phyloP scores from a whole-genome alignment of 2,113 vertebrate species.

The Natator depressus region DNA sequence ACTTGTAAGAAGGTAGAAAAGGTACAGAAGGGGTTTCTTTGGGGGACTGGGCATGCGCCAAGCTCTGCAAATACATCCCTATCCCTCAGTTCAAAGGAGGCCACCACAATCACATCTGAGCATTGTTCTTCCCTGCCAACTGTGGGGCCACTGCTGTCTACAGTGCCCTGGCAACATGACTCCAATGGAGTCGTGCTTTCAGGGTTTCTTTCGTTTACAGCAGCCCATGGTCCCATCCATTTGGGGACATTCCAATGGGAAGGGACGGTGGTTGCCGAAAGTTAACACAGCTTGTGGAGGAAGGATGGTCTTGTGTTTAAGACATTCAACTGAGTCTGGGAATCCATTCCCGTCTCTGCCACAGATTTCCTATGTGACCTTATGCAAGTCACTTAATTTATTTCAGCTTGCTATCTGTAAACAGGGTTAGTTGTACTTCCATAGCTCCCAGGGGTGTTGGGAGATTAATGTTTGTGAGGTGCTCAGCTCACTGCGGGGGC shows the following conservation, averaged over 20 bases:
- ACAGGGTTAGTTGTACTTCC: neutral
- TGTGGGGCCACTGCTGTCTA: neutral
- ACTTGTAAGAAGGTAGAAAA: neutral
- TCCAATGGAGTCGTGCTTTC: neutral
- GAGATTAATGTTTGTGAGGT: neutral
- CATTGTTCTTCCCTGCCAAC: neutral
- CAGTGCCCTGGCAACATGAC: neutral
- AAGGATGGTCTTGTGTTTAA: neutral
- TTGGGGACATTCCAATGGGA: neutral
- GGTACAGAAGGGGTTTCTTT: neutral
- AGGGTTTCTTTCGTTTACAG: neutral
- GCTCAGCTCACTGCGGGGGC: neutral
- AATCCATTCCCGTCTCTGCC: neutral
- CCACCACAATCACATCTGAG: neutral
- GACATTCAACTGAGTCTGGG: neutral
- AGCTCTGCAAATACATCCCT: neutral
- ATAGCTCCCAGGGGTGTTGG: neutral
- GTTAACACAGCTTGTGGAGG: neutral
- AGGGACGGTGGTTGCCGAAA: neutral
- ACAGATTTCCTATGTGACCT: neutral
- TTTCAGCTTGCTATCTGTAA: neutral
- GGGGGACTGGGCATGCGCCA: neutral
- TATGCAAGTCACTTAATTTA: neutral
- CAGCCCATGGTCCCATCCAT: neutral
- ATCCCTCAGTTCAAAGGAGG: neutral